These are phyloP conservation scores for Pelecanoides urinatrix DNA, from an alignment of 2,113 vertebrate species.

Conservation along the genomic window DNA sequence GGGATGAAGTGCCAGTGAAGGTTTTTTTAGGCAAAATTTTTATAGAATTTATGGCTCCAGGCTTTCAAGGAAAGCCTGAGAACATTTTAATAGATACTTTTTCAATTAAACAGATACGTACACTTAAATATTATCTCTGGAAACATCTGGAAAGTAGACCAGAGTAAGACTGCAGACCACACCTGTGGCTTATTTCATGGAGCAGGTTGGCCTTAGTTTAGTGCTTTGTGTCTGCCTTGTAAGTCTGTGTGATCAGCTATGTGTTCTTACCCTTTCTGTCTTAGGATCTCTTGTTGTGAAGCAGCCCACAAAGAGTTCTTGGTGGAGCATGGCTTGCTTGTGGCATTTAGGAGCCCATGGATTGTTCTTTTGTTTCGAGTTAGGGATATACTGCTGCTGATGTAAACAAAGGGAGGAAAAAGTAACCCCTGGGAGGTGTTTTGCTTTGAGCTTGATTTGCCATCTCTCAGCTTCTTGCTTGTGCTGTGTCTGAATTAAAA, in stretches of 20 bases:
- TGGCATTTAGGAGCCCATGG: neutral
- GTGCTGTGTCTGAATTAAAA: neutral
- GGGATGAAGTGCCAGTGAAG: neutral
- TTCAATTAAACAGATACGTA: accelerated
- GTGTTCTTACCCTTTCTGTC: neutral
- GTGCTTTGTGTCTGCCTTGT: neutral
- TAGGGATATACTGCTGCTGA: neutral
- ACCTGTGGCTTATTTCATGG: neutral
- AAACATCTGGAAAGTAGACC: neutral
- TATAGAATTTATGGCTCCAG: neutral
- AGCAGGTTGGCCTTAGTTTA: neutral
- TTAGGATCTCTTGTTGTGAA: neutral
- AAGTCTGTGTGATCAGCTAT: neutral
- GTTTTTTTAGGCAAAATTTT: neutral
- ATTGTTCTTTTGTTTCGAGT: neutral
- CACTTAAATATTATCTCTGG: neutral
- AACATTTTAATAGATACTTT: neutral
- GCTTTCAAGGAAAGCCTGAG: neutral
- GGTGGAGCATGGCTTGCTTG: neutral
- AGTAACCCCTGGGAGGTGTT: neutral
- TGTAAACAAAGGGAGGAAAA: neutral
- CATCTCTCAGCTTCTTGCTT: neutral
- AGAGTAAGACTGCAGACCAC: neutral
- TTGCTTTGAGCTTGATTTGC: neutral
- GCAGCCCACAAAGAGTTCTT: neutral